These are phyloP conservation scores for Erynnis tages DNA, from an alignment of 2,888 invertebrate genomes.

Conservation along the genomic window DNA sequence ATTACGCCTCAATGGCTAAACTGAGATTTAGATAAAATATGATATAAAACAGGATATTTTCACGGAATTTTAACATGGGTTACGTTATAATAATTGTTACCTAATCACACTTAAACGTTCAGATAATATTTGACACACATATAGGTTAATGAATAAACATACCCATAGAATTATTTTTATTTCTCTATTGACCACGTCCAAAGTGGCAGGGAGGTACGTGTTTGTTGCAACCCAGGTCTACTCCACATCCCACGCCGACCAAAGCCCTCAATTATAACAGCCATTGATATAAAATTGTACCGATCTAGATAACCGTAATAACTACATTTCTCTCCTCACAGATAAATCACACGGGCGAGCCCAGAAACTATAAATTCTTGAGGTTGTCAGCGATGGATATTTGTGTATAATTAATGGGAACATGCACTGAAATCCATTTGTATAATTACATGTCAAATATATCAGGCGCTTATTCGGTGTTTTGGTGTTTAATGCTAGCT, in stretches of 20 bases:
- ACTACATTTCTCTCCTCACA: constrained; percentile 15
- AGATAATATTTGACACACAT: too few species aligned
- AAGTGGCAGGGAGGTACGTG: too few species aligned
- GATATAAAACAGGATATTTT: too few species aligned
- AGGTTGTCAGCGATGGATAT: constrained; percentile 35
- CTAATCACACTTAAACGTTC: too few species aligned
- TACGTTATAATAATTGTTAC: too few species aligned
- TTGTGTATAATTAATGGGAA: constrained; percentile 38
- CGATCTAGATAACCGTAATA: constrained; percentile 21
- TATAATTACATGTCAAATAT: constrained; percentile 20
- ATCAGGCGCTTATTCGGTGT: constrained; percentile 7
- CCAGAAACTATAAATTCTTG: constrained; percentile 35
- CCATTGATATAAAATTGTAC: constrained; percentile 15
- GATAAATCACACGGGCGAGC: constrained; percentile 21
- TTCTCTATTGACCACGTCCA: too few species aligned
- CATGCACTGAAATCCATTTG: constrained; percentile 19
- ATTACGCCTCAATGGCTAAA: too few species aligned
- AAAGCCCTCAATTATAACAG: constrained; percentile 8
- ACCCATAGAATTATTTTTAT: too few species aligned
- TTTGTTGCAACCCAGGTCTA: not conserved
- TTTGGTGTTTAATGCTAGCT: not conserved
- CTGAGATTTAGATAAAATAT: too few species aligned
- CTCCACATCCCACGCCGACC: constrained; percentile 9
- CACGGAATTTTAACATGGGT: too few species aligned
- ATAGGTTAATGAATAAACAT: too few species aligned